Evolutionary conservation across 2,113 vertebrate genomes (phyloP), one percentile per base, ranked within the genome.

Genomic region (Sinocyclocheilus rhinocerous): DNA sequence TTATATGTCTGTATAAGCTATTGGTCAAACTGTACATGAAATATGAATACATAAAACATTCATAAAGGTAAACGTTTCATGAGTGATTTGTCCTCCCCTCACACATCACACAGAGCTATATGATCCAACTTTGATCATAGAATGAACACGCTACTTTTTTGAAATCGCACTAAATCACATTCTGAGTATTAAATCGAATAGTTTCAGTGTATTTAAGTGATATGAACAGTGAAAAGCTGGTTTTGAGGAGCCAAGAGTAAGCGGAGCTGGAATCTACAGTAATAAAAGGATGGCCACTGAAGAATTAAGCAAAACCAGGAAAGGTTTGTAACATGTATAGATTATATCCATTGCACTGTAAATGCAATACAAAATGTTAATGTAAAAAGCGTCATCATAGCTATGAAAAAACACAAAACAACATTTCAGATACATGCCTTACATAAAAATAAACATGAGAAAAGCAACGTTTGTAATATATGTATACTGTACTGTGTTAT

Each of bases 1-100:
- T 94, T 94, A 89, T 94, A 94, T 93, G 90, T 93, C 87, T 94
- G 93, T 95, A 92, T 93, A 93, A 93, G 89, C 88, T 93, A 90
- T 93, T 89, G 90, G 90, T 94, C 91, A 92, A 90, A 87, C 90
- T 94, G 92, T 93, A 93, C 88, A 93, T 92, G 88, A 92, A 42
- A 76, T 93, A 90, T 45, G 2, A 45, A 45, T 45, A 45, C 42
- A 45, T 93, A 92, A 94, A 94, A 87, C 91, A 93, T 92, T 91
- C 89, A 92, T 91, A 89, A 92, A 91, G 86, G 87, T 87, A 59
- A 88, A 81, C 55, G 57, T 75, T 55, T 72, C 45, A 77, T 86
- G 63, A 83, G 73, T 83, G 57, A 36, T 26, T 20, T 45, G 2
- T 81, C 36, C 76, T 9, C 42, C 36, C 36, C 36, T 22, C 42